These are phyloP conservation scores for Dendropsophus ebraccatus DNA, from an alignment of 2,113 vertebrate species.

Conservation along the genomic window DNA sequence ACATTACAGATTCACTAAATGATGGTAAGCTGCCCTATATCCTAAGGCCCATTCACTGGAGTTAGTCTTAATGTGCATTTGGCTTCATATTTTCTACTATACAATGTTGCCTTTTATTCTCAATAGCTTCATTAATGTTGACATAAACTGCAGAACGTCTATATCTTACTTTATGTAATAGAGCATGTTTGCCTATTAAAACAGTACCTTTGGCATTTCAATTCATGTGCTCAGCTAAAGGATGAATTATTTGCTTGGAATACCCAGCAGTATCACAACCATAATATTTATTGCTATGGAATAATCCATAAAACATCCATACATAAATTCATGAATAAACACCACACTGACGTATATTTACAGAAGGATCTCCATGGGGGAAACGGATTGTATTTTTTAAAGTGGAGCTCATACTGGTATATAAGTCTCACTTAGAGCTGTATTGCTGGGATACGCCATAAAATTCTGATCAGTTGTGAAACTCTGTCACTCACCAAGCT, in stretches of 20 bases:
- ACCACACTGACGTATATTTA: background rate
- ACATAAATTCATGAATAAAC: background rate
- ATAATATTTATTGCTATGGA: background rate
- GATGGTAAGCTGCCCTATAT: conserved; percentile 43
- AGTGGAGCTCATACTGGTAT: background rate
- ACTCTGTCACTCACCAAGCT: too few relatives aligned
- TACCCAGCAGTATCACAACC: background rate
- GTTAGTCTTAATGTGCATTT: conserved; percentile 5
- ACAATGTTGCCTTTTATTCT: conserved; percentile 16
- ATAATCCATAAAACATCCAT: background rate
- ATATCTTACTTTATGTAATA: background rate
- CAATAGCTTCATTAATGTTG: conserved; percentile 33
- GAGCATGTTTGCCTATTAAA: conserved; percentile 44
- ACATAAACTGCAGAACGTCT: conserved; percentile 15
- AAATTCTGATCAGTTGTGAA: background rate
- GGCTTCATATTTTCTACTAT: conserved; percentile 5
- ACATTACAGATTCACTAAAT: conserved; percentile 47
- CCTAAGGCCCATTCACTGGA: conserved; percentile 31
- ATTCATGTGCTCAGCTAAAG: background rate
- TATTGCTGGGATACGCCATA: background rate
- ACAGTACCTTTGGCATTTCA: conserved; percentile 26
- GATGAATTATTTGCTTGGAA: background rate
- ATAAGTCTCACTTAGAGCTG: background rate
- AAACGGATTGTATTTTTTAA: background rate
- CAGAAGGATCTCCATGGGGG: background rate